These are phyloP conservation scores for Acrobasis consociella DNA, from an alignment of 2,888 invertebrate species.

Conservation along the genomic window DNA sequence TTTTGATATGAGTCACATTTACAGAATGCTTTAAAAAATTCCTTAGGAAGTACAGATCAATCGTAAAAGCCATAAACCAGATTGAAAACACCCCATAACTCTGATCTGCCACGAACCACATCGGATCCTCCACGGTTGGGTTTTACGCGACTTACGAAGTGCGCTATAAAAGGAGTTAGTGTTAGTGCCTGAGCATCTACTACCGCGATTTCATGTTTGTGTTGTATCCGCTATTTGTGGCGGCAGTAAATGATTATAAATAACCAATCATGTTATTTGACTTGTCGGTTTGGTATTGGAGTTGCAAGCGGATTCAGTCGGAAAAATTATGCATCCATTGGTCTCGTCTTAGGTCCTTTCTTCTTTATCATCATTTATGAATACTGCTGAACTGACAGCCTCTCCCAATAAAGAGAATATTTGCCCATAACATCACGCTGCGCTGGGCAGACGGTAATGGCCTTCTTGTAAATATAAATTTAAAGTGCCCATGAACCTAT, in stretches of 20 bases:
- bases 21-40: not conserved
- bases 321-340: no score
- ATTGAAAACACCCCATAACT: constrained; percentile 5
- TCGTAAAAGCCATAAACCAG: not conserved
- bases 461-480: no score
- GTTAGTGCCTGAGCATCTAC: constrained; percentile 29
- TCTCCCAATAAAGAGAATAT: no score
- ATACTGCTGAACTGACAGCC: no score
- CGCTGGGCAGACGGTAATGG: no score
- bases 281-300: no score
- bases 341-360: no score
- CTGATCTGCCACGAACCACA: constrained; percentile 11
- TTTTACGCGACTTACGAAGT: constrained; percentile 61
- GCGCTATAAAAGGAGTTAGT: constrained; percentile 61
- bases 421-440: no score
- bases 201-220: constrained; percentile 24
- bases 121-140: constrained; percentile 54
- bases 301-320: no score
- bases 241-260: constrained; percentile 22
- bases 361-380: no score
- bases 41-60: not conserved
- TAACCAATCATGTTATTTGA: not conserved
- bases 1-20: no score
- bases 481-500: no score
- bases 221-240: constrained; percentile 18